Base-by-base conservation (phyloP, 92 coral and sea anemone species). In the Umimayanthus chanpuru region DNA sequence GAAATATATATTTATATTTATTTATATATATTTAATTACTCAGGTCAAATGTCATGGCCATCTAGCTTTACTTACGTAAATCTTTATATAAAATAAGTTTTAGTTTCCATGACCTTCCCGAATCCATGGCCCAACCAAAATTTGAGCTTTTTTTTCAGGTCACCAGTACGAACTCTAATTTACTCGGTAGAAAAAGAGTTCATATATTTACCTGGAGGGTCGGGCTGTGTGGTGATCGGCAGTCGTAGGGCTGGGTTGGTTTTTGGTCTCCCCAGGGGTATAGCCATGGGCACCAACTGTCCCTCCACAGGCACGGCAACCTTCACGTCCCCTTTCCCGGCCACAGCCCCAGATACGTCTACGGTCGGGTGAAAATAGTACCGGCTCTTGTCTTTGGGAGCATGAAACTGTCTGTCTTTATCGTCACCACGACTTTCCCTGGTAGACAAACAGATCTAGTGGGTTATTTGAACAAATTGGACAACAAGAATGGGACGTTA, bases 221-320 rank as follows among this genome's bases (percentile, higher is more conserved):
- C 68, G 5, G 79, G 55, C 41, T 71, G 49, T 16, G 91, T 91
- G 61, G 91, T 56, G 41, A 95, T 79, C 30, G 98, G 98, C 65
- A 94, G 91, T 74, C 99, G 94, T 26, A 97, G 90, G 3, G 95
- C 93, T 55, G 95, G 94, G 58, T 97, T 94, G 72, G 95, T 97
- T 86, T 91, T 95, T 28, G 99, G 98, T 88, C 88, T 95, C 65
- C 98, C 98, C 26, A 97, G 92, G 70, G 99, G 99, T 55, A 97
- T 92, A 64, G 99, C 99, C 98, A 97, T 95, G 23, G 98, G 96
- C 65, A 95, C 92, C 68, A 96, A 88, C 70, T 94, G 96, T 16
- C 99, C 99, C 73, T 93, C 96, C 47, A 97, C 88, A 25, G 99
- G 99, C 49, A 91, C 92, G 39, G 86, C 88, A 80, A 86, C 90